phyloP scores from a whole-genome alignment of 2,888 invertebrate genomes.

The Norana najaformis region DNA sequence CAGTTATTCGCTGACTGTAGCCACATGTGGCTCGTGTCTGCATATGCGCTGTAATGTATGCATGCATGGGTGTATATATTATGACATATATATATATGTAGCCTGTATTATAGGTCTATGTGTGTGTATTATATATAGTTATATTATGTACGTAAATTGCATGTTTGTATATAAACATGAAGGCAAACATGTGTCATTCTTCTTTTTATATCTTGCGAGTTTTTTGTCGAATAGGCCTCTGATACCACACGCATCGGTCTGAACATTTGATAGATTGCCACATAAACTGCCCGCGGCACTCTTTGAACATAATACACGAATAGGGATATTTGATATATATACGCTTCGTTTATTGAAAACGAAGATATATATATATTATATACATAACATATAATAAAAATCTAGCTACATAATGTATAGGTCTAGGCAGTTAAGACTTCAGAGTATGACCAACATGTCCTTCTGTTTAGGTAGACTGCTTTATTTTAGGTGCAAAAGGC shows the following conservation, averaged over 20 bases:
- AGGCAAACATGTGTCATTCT: background rate
- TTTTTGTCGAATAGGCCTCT: too few relatives aligned
- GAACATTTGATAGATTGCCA: background rate
- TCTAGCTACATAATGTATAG: background rate
- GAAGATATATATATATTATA: background rate
- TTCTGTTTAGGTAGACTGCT: background rate
- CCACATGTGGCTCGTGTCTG: too few relatives aligned
- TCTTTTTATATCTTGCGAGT: background rate
- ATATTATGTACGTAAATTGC: background rate
- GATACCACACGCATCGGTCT: background rate
- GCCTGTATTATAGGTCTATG: too few relatives aligned
- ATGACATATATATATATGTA: too few relatives aligned
- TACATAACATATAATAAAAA: background rate
- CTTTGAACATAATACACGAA: background rate
- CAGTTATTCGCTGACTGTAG: too few relatives aligned
- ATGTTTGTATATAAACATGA: background rate
- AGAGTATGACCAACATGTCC: background rate
- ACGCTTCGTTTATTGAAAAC: rapidly evolving
- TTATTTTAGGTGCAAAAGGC: too few relatives aligned
- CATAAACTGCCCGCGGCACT: slow-evolving; percentile 13
- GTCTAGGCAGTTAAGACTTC: background rate
- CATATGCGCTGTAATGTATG: background rate
- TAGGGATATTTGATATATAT: too few relatives aligned
- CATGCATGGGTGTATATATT: too few relatives aligned
- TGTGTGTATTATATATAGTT: too few relatives aligned